Base-by-base conservation (phyloP, 2,797 vertebrate species). In the Ara ararauna region DNA sequence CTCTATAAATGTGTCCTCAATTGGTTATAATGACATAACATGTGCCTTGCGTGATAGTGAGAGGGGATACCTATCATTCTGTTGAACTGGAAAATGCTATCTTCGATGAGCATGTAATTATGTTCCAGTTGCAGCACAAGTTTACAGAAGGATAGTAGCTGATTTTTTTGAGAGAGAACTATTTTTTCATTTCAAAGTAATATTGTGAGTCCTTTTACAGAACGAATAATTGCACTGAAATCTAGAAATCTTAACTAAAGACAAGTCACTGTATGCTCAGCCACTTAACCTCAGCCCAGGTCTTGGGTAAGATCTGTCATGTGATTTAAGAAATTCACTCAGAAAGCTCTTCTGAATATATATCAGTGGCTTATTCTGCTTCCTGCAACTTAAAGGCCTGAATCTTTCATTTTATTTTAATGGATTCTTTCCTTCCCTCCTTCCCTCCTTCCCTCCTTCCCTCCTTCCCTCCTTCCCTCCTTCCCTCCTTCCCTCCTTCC, bases 111-210 rank as follows among this genome's bases (percentile, higher is more conserved):
- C 56, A 26, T 81, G 54, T 82, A 81, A 94, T 93, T 84, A 87
- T 24, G 20, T 89, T 90, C 47, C 51, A 90, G n/a, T 87, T 95
- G 56, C 53, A 70, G 36, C 56, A 51, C 34, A 64, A 86, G 60
- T 94, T 86, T 88, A 75, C 40, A 79, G 42, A 89, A 86, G 64
- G n/a, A 51, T 34, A 83, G 15, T 87, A 95, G 82, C 38, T 82
- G 48, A 87, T 87, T 90, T 86, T 6, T 87, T 77, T 73, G 56
- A 65, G 81, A 92, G 22, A 80, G 19, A 83, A 80, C 75, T 89
- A 91, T 91, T 97, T 94, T 96, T 96, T 81, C 19, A 22, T 95
- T 96, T 96, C 91, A 78, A 96, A 93, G 76, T 90, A 81, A 78
- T 81, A 23, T 54, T 89, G 40, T 71, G 75, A 78, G 36, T 70